These are phyloP conservation scores for Catharus minimus DNA, from an alignment of 2,113 vertebrate genomes.

Conservation along the genomic window DNA sequence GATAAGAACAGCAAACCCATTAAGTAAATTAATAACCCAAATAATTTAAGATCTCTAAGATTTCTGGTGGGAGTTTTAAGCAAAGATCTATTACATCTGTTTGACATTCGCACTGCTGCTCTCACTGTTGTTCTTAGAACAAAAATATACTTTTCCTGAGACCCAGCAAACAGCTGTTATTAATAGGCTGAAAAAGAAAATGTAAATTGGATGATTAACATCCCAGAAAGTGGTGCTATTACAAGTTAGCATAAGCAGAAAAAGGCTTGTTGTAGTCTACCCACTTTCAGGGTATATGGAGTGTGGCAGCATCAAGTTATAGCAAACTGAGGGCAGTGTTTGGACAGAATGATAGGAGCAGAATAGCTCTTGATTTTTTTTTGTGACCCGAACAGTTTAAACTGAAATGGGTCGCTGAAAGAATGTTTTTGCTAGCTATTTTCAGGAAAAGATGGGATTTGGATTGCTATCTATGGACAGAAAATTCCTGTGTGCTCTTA, in stretches of 20 bases:
- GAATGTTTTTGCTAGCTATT: neutral
- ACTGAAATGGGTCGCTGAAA: neutral
- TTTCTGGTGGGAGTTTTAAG: slow-evolving; percentile 39
- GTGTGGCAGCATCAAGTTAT: neutral
- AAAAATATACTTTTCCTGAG: neutral
- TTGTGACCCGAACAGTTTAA: neutral
- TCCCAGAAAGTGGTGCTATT: neutral
- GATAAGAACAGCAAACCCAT: neutral
- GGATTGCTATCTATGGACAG: neutral
- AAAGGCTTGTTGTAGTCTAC: neutral
- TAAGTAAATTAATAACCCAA: slow-evolving; percentile 35
- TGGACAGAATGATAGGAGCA: neutral
- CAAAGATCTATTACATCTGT: neutral
- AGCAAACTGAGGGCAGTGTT: neutral
- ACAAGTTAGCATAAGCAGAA: neutral
- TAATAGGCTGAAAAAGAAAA: neutral
- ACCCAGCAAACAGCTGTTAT: neutral
- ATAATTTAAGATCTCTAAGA: slow-evolving; percentile 12
- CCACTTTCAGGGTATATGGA: neutral
- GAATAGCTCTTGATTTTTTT: neutral
- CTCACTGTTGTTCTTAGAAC: neutral
- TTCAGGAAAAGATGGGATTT: neutral
- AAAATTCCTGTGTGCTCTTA: neutral
- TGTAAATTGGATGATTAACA: neutral
- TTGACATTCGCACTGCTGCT: neutral